Conservation (phyloP, 2,113 vertebrate genomes). For the Cyanoderma ruficeps region DNA sequence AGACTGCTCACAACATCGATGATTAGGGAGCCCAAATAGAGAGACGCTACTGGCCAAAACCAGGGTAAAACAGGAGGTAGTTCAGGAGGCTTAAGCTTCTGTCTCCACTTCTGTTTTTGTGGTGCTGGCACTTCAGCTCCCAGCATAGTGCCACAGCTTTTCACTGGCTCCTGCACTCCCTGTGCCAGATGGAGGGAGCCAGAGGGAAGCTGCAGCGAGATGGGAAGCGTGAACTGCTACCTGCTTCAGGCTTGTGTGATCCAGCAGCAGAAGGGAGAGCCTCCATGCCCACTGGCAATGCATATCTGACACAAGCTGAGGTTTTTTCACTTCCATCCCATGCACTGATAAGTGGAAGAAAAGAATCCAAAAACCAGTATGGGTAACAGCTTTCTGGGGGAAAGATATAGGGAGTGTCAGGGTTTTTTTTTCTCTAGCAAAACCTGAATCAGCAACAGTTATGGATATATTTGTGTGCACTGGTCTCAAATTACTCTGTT, state of each 20-base stretch:
- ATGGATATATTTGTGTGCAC: not conserved
- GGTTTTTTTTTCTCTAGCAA: not conserved
- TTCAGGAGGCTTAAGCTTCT: constrained; percentile 50
- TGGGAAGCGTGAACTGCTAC: not conserved
- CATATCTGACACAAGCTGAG: not conserved
- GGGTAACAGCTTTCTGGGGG: not conserved
- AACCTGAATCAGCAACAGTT: not conserved
- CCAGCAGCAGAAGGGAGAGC: not conserved
- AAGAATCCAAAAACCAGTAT: not conserved
- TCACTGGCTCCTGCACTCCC: not conserved
- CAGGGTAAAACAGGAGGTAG: constrained; percentile 40
- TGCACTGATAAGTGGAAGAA: not conserved
- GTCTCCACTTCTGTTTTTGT: constrained; percentile 23
- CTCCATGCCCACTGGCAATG: not conserved
- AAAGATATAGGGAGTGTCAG: not conserved
- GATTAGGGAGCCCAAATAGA: constrained; percentile 29
- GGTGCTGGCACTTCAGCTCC: constrained; percentile 31
- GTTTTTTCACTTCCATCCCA: not conserved
- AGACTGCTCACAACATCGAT: not conserved
- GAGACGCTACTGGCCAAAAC: constrained; percentile 17
- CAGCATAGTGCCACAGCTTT: constrained; percentile 12
- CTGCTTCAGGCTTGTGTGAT: not conserved
- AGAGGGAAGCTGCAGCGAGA: not conserved
- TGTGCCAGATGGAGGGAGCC: constrained; percentile 27
- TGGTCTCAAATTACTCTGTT: not conserved